Evolutionary conservation across 2,113 vertebrate species (phyloP), one percentile per base, ranked within the genome.

Genomic region (Sapajus apella): DNA sequence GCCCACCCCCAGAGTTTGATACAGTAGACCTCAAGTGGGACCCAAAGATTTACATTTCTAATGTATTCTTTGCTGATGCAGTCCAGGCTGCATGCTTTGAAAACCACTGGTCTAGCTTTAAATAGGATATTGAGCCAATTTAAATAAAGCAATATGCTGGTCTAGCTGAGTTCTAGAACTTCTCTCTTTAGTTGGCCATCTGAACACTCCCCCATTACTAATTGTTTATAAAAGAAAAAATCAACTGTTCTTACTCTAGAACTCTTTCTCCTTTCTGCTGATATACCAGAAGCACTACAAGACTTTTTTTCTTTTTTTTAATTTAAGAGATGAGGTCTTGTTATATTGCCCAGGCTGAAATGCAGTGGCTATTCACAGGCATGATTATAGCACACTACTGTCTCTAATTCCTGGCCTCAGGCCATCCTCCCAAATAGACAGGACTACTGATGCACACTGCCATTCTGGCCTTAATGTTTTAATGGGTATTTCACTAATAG

Each of bases 41-140:
- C 40, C 20, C 58, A 77, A 18, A 20, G 83, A 79, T 87, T 91
- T 90, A 27, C 61, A 68, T 93, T 94, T 93, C 50, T 94, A 40
- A 23, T 50, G 61, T 86, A 43, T 86, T 58, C 84, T 73, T 55
- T 87, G 55, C 70, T n/a, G 25, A 50, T 25, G 52, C 23, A 73
- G 64, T 73, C 37, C 37, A 45, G 43, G 37, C 23, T 82, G 66
- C 50, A 1, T 82, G 68, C 64, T 86, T 87, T 68, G 56, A 94
- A 70, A 94, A 73, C 23, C 27, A 55, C n/a, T 50, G 43, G 50
- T 81, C 25, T 68, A 80, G 27, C 52, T 84, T 64, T 64, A 64
- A 13, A 64, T 64, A 64, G 27, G 61, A 64, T 64, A 64, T 6
- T 64, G 61, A 64, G 61, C 27, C 61, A 64, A 30, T 64, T 64